A percentile compares a stretch with the other conserved stretches of the same genome.
Conservation (phyloP, 2,113 vertebrate genomes). For the Microcebus lehilahytsara region DNA sequence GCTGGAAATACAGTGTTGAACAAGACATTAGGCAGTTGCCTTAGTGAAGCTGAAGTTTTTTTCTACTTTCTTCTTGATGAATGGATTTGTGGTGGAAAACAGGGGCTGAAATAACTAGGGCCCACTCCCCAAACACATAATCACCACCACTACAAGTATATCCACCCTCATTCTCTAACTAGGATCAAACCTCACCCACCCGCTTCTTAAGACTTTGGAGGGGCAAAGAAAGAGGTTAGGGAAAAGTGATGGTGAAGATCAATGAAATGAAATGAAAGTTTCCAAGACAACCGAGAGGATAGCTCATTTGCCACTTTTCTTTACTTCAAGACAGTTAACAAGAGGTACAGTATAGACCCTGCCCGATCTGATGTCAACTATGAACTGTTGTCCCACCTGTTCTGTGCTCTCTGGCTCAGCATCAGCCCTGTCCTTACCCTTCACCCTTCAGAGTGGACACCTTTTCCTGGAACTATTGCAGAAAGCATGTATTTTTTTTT, state of each 20-base stretch:
- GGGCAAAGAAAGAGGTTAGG: neutral
- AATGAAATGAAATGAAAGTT: neutral
- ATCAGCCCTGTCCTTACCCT: neutral
- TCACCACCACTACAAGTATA: neutral
- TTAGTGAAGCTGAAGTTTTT: neutral
- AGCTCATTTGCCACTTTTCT: neutral
- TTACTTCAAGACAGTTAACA: neutral
- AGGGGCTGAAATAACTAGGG: neutral
- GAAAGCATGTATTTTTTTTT: neutral
- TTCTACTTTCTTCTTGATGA: neutral
- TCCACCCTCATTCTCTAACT: neutral
- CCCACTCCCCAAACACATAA: neutral
- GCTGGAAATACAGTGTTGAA: neutral
- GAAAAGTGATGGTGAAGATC: neutral
- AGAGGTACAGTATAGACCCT: neutral
- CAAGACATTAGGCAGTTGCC: neutral
- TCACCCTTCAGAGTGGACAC: neutral
- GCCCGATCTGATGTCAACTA: neutral
- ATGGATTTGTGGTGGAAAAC: neutral
- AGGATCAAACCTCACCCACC: neutral
- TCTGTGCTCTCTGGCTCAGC: neutral
- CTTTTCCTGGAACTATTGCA: neutral
- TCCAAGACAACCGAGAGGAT: neutral
- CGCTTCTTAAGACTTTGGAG: neutral
- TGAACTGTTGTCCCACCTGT: neutral